Conservation (phyloP, 2,113 vertebrate species). For the Anoplopoma fimbria region DNA sequence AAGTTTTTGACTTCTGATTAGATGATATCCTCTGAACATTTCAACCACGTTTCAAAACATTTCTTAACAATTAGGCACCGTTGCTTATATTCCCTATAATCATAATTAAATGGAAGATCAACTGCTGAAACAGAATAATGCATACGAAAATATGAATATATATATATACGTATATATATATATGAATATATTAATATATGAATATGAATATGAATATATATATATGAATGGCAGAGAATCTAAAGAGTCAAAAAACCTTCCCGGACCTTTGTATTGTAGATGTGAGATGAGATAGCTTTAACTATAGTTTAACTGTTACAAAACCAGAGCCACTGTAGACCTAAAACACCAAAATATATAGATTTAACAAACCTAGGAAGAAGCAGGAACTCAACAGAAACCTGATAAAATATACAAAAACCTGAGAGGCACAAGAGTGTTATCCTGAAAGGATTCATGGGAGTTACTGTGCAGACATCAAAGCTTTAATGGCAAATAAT, state of each 20-base stretch:
- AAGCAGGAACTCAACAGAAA: background rate
- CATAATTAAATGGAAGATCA: slow-evolving; percentile 7
- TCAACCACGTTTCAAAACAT: background rate
- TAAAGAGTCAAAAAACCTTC: background rate
- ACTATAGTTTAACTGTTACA: background rate
- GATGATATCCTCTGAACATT: background rate
- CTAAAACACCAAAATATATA: background rate
- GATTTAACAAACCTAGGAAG: background rate
- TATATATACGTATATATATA: no score
- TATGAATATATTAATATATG: no score
- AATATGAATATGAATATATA: no score
- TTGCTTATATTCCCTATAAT: background rate
- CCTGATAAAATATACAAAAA: background rate
- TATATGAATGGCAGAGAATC: background rate
- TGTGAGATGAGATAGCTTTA: background rate
- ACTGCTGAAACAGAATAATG: slow-evolving; percentile 1
- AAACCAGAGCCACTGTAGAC: background rate
- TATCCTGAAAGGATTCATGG: background rate
- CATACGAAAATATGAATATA: background rate
- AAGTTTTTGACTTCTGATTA: background rate
- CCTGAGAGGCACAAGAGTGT: background rate
- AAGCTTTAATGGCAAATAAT: background rate
- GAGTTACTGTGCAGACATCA: background rate
- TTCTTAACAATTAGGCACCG: background rate
- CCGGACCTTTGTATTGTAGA: background rate